phyloP scores from a whole-genome alignment of 2,888 invertebrate species.

The Trichogramma dendrolimi region DNA sequence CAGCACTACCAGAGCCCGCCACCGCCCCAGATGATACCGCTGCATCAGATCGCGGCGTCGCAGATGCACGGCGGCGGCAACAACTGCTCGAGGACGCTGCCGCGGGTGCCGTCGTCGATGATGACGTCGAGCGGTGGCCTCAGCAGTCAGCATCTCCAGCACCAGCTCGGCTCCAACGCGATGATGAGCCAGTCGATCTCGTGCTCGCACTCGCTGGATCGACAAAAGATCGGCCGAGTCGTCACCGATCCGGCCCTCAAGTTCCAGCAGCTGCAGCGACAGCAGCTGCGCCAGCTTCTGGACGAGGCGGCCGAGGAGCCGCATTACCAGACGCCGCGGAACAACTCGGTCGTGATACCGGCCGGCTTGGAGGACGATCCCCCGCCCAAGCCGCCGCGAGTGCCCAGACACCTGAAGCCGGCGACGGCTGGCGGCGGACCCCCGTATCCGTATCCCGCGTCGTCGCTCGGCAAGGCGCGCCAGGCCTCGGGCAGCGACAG shows the following conservation, averaged over 20 bases:
- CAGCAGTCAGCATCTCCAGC: constrained; percentile 28
- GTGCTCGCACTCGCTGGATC: constrained; percentile 46
- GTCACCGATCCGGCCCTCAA: constrained; percentile 55
- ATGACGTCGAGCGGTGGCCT: background rate
- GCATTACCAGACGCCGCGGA: constrained; percentile 24
- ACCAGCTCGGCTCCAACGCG: constrained; percentile 38
- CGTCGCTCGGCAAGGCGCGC: constrained; percentile 50
- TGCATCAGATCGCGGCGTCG: constrained; percentile 13
- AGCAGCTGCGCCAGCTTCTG: constrained; percentile 31
- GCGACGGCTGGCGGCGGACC: constrained; percentile 26
- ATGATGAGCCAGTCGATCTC: constrained; percentile 40
- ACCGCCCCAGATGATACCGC: constrained; percentile 20
- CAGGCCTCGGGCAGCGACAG: constrained; percentile 85
- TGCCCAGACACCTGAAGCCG: constrained; percentile 51
- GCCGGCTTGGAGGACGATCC: constrained; percentile 38
- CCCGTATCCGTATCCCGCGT: constrained; percentile 30
- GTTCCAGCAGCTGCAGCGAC: constrained; percentile 34
- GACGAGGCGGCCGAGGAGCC: constrained; percentile 23
- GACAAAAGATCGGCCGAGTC: constrained; percentile 57
- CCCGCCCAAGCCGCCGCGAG: constrained; percentile 65
- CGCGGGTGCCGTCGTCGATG: constrained; percentile 14
- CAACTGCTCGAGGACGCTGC: constrained; percentile 26
- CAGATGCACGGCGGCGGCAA: constrained; percentile 28
- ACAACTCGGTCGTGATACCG: constrained; percentile 14
- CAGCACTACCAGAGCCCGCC: constrained; percentile 27